Conservation (phyloP, 1,140 invertebrate species). For the Drosophila mayri region DNA sequence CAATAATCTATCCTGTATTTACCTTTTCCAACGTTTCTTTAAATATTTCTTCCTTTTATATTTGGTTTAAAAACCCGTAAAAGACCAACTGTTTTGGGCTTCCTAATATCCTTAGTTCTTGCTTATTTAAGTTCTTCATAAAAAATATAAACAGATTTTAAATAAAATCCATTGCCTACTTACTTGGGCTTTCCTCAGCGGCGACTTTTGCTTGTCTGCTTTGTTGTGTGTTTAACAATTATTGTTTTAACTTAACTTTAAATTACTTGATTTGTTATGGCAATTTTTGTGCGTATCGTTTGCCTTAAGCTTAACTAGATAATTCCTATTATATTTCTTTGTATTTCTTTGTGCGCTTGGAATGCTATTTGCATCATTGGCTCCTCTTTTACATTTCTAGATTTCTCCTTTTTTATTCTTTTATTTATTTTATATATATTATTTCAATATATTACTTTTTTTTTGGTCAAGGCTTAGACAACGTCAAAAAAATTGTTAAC, state of each 20-base stretch:
- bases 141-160: no score
- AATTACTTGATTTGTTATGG: conserved; percentile 37
- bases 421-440: conserved; percentile 1
- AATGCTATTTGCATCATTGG: conserved; percentile 6
- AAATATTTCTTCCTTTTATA: no score
- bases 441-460: background rate
- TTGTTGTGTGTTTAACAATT: background rate
- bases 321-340: conserved; percentile 21
- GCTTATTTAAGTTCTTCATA: no score
- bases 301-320: conserved; percentile 29
- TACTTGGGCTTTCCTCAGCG: conserved; percentile 5
- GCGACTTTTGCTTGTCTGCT: background rate
- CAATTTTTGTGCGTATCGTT: conserved; percentile 67
- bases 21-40: no score
- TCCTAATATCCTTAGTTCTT: background rate
- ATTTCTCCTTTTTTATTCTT: background rate
- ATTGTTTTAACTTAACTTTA: conserved; percentile 21
- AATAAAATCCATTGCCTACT: background rate
- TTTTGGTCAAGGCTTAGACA: conserved; percentile 37
- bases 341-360: conserved; percentile 42
- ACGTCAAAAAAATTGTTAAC: conserved; percentile 37
- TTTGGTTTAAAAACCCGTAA: background rate
- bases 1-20: background rate
- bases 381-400: conserved; percentile 28
- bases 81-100: background rate